Base-by-base conservation (phyloP, 2,797 vertebrate genomes). In the Notamacropus eugenii region DNA sequence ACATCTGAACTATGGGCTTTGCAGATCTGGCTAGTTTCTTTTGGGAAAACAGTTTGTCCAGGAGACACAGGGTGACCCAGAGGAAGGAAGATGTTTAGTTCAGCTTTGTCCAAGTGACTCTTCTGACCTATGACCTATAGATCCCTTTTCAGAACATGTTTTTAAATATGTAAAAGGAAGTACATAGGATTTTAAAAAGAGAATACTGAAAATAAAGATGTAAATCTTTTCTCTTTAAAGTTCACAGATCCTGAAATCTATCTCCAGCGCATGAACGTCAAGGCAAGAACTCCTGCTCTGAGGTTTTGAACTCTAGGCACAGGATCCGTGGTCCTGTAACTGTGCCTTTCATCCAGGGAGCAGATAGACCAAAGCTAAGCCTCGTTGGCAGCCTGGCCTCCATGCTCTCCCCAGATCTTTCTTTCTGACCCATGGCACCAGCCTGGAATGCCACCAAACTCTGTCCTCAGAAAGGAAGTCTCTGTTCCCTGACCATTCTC, bases 381-480 rank as follows among this genome's bases (percentile, higher is more conserved):
- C 28, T 3, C n/a, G 0, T 40, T 40, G 16, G n/a, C 19, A 10
- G 8, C 19, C n/a, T 9, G 1, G 9, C 1, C 22, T 82, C 74
- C 16, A 3, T 46, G 40, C 19, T 82, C 74, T 82, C 74, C 74
- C n/a, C 40, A 82, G 16, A 82, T 46, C 74, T 82, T 82, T 27
- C 40, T 22, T 82, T 82, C 40, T 82, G 40, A 82, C 74, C 6
- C 8, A 1, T 46, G 74, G 74, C 8, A 9, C n/a, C 74, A 46
- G 0, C 40, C 22, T 50, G 22, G 40, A 40, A 40, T 2, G n/a
- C n/a, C n/a, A 40, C 67, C 19, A 40, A 74, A 40, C 16, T 74
- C 52, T 16, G 11, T 90, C 50, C 90, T 52, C 11, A 54, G 28
- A 31, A 50, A 29, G 46, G 46, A 50, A 54, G 50, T 11, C 24